These are phyloP conservation scores for Diplosoma virens DNA, from an alignment of 23 tunicate genomes.

Conservation along the genomic window DNA sequence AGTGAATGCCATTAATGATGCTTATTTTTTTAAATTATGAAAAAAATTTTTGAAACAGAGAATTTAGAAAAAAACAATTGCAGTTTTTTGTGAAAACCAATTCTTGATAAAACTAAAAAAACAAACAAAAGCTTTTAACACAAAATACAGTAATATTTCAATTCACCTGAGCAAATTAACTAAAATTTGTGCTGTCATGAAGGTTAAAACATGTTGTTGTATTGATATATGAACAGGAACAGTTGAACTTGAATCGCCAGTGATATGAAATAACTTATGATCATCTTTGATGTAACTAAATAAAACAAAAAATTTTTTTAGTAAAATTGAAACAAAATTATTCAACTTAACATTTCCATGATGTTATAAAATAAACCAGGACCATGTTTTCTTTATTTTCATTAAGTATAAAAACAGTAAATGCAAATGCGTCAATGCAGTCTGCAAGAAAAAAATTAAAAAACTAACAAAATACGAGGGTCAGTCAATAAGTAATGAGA, in stretches of 20 bases:
- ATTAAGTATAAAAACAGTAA: neutral
- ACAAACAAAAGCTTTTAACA: neutral
- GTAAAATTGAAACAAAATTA: too few relatives aligned
- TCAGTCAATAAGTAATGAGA: too few relatives aligned
- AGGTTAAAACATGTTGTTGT: conserved; percentile 15
- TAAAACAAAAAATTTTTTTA: neutral
- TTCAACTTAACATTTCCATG: too few relatives aligned
- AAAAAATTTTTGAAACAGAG: too few relatives aligned
- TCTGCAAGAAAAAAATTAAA: too few relatives aligned
- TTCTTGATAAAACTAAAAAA: neutral
- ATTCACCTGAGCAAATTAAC: conserved; percentile 42
- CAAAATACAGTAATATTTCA: neutral
- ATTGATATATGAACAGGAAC: conserved; percentile 45
- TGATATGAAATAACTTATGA: conserved; percentile 8
- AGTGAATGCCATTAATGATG: too few relatives aligned
- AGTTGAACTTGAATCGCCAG: conserved; percentile 28
- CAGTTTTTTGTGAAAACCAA: neutral
- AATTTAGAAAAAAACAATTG: neutral
- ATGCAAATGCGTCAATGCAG: too few relatives aligned
- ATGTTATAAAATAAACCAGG: too few relatives aligned
- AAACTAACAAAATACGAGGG: too few relatives aligned
- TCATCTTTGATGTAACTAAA: neutral
- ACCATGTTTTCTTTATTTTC: too few relatives aligned
- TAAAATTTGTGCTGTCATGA: conserved; percentile 73
- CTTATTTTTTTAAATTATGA: too few relatives aligned